These are phyloP conservation scores for Muntiacus reevesi DNA, from an alignment of 2,113 vertebrate genomes.

Conservation along the genomic window DNA sequence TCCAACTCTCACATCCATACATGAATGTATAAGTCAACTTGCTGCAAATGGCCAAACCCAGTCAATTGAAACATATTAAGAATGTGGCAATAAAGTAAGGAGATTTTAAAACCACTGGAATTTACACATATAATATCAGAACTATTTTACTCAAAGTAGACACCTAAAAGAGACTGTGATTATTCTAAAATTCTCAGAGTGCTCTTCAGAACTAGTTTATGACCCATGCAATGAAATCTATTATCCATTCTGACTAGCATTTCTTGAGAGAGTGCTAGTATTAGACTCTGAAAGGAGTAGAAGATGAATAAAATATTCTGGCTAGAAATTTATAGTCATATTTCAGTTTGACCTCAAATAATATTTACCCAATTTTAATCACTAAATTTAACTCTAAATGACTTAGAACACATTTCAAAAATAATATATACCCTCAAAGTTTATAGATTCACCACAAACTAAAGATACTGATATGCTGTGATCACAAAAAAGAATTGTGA, in stretches of 20 bases:
- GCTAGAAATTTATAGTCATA: neutral
- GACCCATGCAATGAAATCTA: neutral
- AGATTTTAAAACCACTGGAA: neutral
- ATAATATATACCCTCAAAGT: neutral
- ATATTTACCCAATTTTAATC: neutral
- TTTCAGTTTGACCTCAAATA: slow-evolving; percentile 13
- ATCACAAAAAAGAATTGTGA: neutral
- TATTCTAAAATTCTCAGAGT: neutral
- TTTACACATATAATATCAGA: neutral
- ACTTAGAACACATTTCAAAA: slow-evolving; percentile 18
- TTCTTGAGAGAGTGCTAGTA: neutral
- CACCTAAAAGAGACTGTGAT: neutral
- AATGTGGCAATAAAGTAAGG: neutral
- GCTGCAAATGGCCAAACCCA: neutral
- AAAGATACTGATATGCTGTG: neutral
- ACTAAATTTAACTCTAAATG: slow-evolving; percentile 15
- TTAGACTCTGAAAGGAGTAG: neutral
- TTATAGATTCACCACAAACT: neutral
- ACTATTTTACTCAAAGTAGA: neutral
- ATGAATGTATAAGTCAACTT: neutral
- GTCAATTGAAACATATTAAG: neutral
- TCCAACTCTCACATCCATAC: neutral
- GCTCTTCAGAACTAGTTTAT: neutral
- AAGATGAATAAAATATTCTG: neutral
- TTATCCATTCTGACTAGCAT: neutral